Base-by-base conservation (phyloP, 1,140 invertebrate species). In the Cydia fagiglandana region DNA sequence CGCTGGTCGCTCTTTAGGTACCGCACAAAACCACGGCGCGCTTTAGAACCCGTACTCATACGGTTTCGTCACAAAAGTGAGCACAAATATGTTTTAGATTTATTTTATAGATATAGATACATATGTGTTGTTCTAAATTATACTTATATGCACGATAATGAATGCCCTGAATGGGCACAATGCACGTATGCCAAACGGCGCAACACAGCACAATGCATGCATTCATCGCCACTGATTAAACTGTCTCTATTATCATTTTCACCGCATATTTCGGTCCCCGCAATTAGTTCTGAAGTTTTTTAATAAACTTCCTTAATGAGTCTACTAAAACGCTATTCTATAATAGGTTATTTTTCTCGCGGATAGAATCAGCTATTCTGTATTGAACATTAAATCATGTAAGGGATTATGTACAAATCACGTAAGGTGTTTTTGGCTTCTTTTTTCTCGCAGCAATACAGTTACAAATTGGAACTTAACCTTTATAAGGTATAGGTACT, bases 161-260 rank as follows among this genome's bases (percentile, higher is more conserved):
- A 70, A 68, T n/a, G 28, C 34, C 34, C 34, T 70, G 30, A 70
- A 70, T 70, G 61, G 75, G 64, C 75, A 79, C 78, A 79, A 79
- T 76, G 73, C 73, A 15, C 64, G 34, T 76, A 73, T 68, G 66
- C 66, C 66, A 70, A 66, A 38, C 66, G 66, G 66, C 34, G 34
- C 64, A 76, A 73, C 74, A 79, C 76, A 75, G 64, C 64, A 79
- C 75, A 79, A 79, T 79, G 78, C 78, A 79, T 76, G 75, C 78
- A 78, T 78, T 78, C 77, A 78, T 53, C 28, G 28, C 73, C 73
- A 41, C 78, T 64, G 75, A 79, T 75, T 76, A 76, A 76, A 75
- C 64, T 50, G 66, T 66, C 47, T 75, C 74, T 66, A 78, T 76
- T 78, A 74, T 76, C 64, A 75, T 73, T 68, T 56, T 61, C 50